These are phyloP conservation scores for Drosophila ezoana DNA, from an alignment of 2,888 invertebrate genomes.

Conservation along the genomic window DNA sequence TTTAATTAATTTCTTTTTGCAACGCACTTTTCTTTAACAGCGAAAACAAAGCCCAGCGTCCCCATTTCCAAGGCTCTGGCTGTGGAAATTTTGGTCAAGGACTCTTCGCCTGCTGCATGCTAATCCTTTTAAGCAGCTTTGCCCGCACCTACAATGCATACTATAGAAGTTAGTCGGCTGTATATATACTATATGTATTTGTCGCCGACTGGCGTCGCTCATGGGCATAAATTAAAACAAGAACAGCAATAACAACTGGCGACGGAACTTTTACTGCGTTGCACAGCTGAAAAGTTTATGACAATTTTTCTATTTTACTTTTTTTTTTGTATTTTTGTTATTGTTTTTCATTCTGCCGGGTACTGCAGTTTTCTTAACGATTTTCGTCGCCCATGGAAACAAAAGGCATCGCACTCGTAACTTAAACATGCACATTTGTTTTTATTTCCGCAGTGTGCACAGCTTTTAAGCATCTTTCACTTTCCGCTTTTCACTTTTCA, in stretches of 20 bases:
- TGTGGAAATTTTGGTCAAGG: conserved; percentile 67
- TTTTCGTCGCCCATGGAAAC: conserved; percentile 57
- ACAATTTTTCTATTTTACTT: conserved; percentile 6
- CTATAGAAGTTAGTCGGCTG: conserved; percentile 17
- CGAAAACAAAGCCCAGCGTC: conserved; percentile 28
- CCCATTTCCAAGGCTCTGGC: conserved; percentile 36
- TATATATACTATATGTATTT: conserved; percentile 18
- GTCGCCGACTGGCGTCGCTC: conserved; percentile 41
- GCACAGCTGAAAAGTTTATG: conserved; percentile 51
- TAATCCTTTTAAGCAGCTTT: conserved; percentile 67
- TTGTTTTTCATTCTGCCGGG: conserved; percentile 10
- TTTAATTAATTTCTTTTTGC: conserved; percentile 6
- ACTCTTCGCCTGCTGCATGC: conserved; percentile 58
- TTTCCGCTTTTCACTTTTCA: conserved; percentile 45
- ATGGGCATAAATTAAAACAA: conserved; percentile 67
- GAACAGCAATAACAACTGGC: conserved; percentile 38
- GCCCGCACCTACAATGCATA: conserved; percentile 48
- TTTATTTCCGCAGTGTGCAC: conserved; percentile 54
- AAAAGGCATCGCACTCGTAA: conserved; percentile 44
- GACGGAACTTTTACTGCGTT: conserved; percentile 38
- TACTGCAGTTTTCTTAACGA: conserved; percentile 62
- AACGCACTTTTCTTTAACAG: conserved; percentile 4
- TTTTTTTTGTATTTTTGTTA: conserved; percentile 1
- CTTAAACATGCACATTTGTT: conserved; percentile 65
- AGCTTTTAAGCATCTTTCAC: conserved; percentile 36